A percentile compares a stretch with the other conserved stretches of the same genome.
Evolutionary conservation across 1,140 invertebrate species (phyloP).

Genomic region (Diabrotica undecimpunctata): DNA sequence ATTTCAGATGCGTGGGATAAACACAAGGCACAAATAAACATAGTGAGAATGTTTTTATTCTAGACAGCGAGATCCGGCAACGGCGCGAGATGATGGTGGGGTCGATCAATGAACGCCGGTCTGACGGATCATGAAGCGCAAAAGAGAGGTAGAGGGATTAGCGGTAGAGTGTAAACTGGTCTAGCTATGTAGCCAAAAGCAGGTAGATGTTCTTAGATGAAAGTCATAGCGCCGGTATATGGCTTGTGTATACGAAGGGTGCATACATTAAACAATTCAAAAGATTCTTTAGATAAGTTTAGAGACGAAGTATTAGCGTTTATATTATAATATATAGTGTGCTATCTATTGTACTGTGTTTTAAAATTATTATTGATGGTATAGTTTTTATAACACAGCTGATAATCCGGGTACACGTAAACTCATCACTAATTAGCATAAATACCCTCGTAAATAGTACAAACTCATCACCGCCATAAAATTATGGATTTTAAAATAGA

Average conservation of each 20-base stretch:
- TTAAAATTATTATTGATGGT: too few relatives aligned
- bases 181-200: neutral
- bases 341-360: too few relatives aligned
- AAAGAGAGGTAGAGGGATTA: slow-evolving; percentile 10
- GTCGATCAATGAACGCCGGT: slow-evolving; percentile 35
- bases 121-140: slow-evolving; percentile 21
- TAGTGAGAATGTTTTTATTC: too few relatives aligned
- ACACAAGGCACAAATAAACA: neutral
- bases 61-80: neutral
- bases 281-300: neutral
- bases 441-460: too few relatives aligned
- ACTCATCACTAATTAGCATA: too few relatives aligned
- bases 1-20: neutral
- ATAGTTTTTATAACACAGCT: too few relatives aligned
- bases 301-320: neutral
- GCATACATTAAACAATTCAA: neutral
- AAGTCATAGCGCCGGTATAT: neutral
- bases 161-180: neutral
- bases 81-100: slow-evolving; percentile 23
- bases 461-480: too few relatives aligned
- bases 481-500: too few relatives aligned
- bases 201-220: neutral
- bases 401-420: too few relatives aligned
- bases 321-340: too few relatives aligned
- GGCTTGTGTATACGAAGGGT: neutral